Evolutionary conservation across 2,888 invertebrate genomes (phyloP), one percentile per base, ranked within the genome.

Genomic region (Lasioglossum morio): DNA sequence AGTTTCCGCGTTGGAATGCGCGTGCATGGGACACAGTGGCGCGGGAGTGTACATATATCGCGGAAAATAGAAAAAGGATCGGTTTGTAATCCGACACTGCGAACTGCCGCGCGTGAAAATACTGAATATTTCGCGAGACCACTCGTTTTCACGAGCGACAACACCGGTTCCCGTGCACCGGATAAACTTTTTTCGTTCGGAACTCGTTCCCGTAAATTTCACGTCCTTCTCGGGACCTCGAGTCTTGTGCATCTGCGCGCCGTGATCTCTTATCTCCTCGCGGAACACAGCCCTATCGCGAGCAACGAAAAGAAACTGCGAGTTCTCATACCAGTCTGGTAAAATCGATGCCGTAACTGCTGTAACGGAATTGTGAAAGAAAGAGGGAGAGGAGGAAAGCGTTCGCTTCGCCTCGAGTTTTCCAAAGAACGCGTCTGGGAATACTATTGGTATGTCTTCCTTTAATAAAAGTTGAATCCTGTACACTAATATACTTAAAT

Each of bases 31-130:
- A n/a, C 12, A n/a, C 34, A 46, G 57, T 30, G 27, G 14, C 27
- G 57, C 63, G 66, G 23, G 57, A 23, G 23, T n/a, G 4, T 57
- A n/a, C 57, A 12, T 57, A n/a, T 66, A 72, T 75, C 43, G 40
- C 57, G 72, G 30, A 40, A 76, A 72, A 77, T 53, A 60, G 78
- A 60, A 66, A 79, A 83, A 72, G 53, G n/a, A 63, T 72, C 34
- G 70, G 53, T 66, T 57, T 72, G 74, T 76, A 72, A 63, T 48
- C 48, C 60, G 48, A 81, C 75, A 37, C 53, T 72, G 63, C 30
- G 48, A 72, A 34, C 34, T 19, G 46, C 3, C 37, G 72, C 23
- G n/a, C 30, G 74, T 19, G 34, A 69, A 27, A 79, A 79, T 69
- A 57, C 69, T 14, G 78, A 73, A 78, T 81, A 78, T 78, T 66